Evolutionary conservation across 37 sponge, comb jelly and placozoan genomes (phyloP).

Genomic region (Spongilla lacustris): DNA sequence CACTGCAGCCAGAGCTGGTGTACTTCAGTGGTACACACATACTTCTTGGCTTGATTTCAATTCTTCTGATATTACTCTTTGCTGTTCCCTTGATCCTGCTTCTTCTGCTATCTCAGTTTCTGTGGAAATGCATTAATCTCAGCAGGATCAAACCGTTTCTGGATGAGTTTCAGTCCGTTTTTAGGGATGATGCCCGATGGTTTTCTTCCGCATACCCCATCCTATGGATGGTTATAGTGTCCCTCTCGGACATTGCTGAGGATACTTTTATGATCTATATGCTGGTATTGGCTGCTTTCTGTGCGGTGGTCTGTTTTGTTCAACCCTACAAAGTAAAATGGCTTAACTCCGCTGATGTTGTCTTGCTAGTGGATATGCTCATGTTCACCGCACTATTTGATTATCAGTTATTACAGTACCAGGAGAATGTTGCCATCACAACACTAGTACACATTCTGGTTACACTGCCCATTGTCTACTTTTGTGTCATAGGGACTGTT

Average conservation of each 20-base stretch:
- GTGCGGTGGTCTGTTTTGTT: too few species aligned
- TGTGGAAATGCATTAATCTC: neutral
- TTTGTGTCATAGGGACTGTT: too few species aligned
- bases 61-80: neutral
- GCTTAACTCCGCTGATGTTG: too few species aligned
- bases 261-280: too few species aligned
- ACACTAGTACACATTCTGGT: too few species aligned
- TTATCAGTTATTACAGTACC: too few species aligned
- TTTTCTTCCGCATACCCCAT: neutral
- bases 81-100: neutral
- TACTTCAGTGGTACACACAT: constrained; percentile 8
- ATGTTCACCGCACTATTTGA: too few species aligned
- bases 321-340: too few species aligned
- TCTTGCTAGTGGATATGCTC: too few species aligned
- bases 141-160: constrained; percentile 8
- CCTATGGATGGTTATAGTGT: neutral
- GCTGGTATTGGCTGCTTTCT: too few species aligned
- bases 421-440: too few species aligned
- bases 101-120: neutral
- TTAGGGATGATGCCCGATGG: neutral
- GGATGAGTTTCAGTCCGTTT: constrained; percentile 18
- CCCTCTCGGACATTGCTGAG: neutral
- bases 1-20: neutral
- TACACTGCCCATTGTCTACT: too few species aligned
- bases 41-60: neutral